phyloP scores from a whole-genome alignment of 2,797 vertebrate genomes.

The Aulostomus chinensis region DNA sequence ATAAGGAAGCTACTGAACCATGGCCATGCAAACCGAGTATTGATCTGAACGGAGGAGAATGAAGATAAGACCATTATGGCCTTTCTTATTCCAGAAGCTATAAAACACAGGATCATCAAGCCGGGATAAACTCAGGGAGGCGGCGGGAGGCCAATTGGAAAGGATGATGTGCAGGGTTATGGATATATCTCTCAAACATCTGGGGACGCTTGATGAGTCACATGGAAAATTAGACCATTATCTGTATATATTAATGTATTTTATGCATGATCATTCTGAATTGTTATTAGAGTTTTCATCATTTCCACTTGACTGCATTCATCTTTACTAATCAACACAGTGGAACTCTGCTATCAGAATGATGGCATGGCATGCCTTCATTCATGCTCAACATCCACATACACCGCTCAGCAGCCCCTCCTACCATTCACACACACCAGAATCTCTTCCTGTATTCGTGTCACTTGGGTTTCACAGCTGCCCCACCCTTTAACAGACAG shows the following conservation, averaged over 20 bases:
- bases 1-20: constrained; percentile 19
- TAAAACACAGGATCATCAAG: constrained; percentile 32
- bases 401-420: too few species aligned
- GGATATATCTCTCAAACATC: too few species aligned
- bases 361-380: constrained; percentile 1
- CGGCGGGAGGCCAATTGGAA: too few species aligned
- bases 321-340: constrained; percentile 27
- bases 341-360: constrained; percentile 5
- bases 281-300: constrained; percentile 16
- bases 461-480: too few species aligned
- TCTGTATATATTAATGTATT: not conserved
- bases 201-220: too few species aligned
- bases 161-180: too few species aligned
- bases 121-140: constrained; percentile 6
- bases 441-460: too few species aligned
- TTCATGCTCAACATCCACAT: too few species aligned
- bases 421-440: too few species aligned
- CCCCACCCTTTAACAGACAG: too few species aligned
- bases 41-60: constrained; percentile 32
- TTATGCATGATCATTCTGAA: constrained; percentile 37
- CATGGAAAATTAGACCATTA: constrained; percentile 14
- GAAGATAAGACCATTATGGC: constrained; percentile 37
- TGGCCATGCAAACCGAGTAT: constrained; percentile 48
- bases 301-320: constrained; percentile 16
- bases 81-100: constrained; percentile 21